Conservation (phyloP, 2,797 vertebrate genomes). For the Prunella strophiata region DNA sequence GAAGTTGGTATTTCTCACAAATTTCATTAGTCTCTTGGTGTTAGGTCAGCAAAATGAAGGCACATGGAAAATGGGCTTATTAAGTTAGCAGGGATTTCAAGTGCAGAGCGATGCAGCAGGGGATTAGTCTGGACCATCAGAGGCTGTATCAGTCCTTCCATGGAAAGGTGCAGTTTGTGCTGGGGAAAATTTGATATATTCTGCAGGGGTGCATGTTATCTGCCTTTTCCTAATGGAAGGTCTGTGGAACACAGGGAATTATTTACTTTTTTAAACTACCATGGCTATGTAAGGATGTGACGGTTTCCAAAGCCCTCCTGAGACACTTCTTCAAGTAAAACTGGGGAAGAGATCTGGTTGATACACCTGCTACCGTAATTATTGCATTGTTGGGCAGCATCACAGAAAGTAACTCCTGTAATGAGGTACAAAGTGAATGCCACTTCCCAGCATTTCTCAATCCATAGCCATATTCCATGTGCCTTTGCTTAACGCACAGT, state of each 20-base stretch:
- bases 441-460: not conserved
- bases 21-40: not conserved
- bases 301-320: not conserved
- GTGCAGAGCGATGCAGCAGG: accelerated
- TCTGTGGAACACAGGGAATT: not conserved
- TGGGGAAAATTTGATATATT: not conserved
- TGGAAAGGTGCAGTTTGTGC: not conserved
- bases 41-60: not conserved
- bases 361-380: not conserved
- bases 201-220: not conserved
- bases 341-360: not conserved
- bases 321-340: not conserved
- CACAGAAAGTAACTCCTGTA: not conserved
- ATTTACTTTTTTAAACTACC: not conserved
- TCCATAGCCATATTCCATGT: not conserved
- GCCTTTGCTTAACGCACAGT: not conserved
- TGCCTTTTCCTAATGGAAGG: not conserved
- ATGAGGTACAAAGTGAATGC: not conserved
- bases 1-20: not conserved
- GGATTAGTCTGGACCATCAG: not conserved
- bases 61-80: constrained; percentile 3
- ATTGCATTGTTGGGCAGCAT: not conserved
- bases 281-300: not conserved
- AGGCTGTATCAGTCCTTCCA: not conserved
- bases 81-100: not conserved